Evolutionary conservation across 2,888 invertebrate genomes (phyloP).

Genomic region (Brachyptera putata): DNA sequence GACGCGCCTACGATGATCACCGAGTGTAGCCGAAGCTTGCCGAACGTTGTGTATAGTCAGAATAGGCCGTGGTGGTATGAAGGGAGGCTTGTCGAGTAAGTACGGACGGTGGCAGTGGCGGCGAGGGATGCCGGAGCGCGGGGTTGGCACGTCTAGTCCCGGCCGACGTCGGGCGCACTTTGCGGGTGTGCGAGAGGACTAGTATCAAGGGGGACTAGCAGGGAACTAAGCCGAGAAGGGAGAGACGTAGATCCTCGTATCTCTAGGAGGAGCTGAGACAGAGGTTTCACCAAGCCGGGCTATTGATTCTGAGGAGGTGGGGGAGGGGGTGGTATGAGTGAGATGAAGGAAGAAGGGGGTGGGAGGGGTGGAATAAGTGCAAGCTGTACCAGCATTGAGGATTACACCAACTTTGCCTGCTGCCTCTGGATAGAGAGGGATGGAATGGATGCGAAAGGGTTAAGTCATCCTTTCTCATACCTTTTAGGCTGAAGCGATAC

Average conservation of each 20-base stretch:
- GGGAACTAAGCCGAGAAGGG: constrained; percentile 22
- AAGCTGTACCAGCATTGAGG: constrained; percentile 30
- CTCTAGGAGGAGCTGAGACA: constrained; percentile 21
- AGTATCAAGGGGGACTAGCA: constrained; percentile 22
- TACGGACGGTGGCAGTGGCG: constrained; percentile 8
- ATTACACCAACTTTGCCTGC: constrained; percentile 26
- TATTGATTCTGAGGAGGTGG: constrained; percentile 36
- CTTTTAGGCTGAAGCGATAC: constrained; percentile 12
- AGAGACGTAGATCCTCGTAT: constrained; percentile 2
- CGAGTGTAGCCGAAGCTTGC: constrained; percentile 37
- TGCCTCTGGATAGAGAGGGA: constrained; percentile 16
- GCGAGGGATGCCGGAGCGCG: constrained; percentile 40
- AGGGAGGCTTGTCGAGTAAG: constrained; percentile 19
- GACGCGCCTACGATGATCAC: constrained; percentile 26
- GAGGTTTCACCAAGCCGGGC: constrained; percentile 29
- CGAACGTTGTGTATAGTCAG: constrained; percentile 24
- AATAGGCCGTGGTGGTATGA: constrained; percentile 15
- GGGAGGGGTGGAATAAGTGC: constrained; percentile 40
- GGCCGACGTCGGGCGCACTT: constrained; percentile 53
- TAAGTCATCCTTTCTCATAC: constrained; percentile 16
- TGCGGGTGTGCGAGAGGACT: constrained; percentile 38
- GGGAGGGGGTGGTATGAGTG: constrained; percentile 38
- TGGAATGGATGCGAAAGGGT: constrained; percentile 16
- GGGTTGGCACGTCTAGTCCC: constrained; percentile 46
- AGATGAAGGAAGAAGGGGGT: constrained; percentile 38